Percentiles rank a stretch among this genome's conserved stretches.
phyloP scores from a whole-genome alignment of 1,140 invertebrate species.

The Heliconius melpomene region DNA sequence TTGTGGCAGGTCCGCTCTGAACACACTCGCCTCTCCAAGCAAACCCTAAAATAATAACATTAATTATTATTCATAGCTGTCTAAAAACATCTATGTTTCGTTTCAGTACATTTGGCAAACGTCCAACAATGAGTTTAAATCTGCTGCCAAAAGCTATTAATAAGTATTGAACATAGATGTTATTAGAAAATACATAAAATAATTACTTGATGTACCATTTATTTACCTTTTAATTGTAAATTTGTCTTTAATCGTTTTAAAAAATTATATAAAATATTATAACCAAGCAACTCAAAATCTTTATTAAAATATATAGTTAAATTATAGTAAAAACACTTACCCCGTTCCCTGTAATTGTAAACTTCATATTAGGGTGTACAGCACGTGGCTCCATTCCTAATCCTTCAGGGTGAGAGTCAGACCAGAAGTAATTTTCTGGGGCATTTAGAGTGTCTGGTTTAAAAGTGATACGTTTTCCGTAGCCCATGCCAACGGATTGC shows the following conservation, averaged over 20 bases:
- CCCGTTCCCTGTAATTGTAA: constrained; percentile 82
- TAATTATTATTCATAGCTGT: background rate
- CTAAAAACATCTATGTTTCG: background rate
- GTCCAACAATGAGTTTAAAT: background rate
- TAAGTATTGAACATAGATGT: background rate
- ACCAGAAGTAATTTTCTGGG: constrained; percentile 88
- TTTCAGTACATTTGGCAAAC: background rate
- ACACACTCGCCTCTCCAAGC: constrained; percentile 84
- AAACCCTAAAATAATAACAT: constrained; percentile 61
- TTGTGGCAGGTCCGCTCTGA: constrained; percentile 84
- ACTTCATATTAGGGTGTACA: constrained; percentile 84
- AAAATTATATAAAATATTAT: background rate
- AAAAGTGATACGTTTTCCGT: constrained; percentile 89
- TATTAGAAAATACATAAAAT: too few species aligned
- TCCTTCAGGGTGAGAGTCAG: constrained; percentile 88
- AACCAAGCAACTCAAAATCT: background rate
- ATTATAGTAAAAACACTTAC: constrained; percentile 52
- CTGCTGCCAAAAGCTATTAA: constrained; percentile 42
- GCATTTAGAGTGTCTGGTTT: constrained; percentile 84
- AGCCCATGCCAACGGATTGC: constrained; percentile 87
- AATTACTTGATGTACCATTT: background rate
- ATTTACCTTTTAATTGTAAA: background rate
- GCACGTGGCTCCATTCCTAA: constrained; percentile 86
- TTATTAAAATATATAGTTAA: background rate
- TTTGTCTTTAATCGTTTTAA: background rate